Percentiles rank a stretch among this genome's conserved stretches.
Conservation (phyloP, 2,113 vertebrate species). For the Tachysurus fulvidraco region DNA sequence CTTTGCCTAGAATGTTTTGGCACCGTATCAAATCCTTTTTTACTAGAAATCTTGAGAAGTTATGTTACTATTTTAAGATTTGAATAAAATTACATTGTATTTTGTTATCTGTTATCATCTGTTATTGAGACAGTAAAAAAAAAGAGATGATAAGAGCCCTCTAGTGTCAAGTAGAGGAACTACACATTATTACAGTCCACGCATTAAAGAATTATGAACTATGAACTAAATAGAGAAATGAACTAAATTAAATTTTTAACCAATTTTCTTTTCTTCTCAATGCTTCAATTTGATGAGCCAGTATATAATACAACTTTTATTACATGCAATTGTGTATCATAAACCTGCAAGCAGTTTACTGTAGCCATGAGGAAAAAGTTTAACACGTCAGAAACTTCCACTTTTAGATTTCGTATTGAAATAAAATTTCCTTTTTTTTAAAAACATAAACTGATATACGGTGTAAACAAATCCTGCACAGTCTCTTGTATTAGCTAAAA, state of each 20-base stretch:
- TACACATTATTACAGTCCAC: neutral
- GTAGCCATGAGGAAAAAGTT: neutral
- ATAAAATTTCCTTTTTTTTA: neutral
- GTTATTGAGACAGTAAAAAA: too few relatives aligned
- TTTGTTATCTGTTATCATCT: too few relatives aligned
- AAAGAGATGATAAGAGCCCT: neutral
- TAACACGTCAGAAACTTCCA: neutral
- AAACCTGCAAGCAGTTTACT: neutral
- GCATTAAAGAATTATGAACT: too few relatives aligned
- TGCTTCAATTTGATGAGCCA: neutral
- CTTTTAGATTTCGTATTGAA: neutral
- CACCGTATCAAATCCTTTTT: neutral
- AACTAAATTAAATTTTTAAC: too few relatives aligned
- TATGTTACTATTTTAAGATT: neutral
- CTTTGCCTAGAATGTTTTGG: neutral
- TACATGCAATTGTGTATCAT: neutral
- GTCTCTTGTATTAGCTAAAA: constrained; percentile 69
- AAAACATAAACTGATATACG: neutral
- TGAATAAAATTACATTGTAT: too few relatives aligned
- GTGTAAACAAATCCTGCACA: neutral
- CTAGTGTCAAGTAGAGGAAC: neutral
- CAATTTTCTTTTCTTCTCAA: too few relatives aligned
- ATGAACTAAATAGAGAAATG: too few relatives aligned
- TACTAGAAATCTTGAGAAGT: neutral
- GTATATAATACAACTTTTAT: neutral